phyloP scores from a whole-genome alignment of 2,888 invertebrate genomes.

The Dioctria linearis region DNA sequence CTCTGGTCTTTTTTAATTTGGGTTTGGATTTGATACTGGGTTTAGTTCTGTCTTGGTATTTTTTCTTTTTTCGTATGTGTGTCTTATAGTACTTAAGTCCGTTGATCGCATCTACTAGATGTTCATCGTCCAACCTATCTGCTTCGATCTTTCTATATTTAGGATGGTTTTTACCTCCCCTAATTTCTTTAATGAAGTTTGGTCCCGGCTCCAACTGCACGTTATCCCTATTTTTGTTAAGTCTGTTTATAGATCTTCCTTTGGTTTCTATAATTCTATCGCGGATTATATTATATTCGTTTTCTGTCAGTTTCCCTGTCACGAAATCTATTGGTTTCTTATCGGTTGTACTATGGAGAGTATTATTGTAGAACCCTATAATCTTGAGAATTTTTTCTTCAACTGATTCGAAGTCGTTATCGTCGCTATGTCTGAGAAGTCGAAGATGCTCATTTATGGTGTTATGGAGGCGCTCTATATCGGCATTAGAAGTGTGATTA shows the following conservation, averaged over 20 bases:
- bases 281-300: constrained; percentile 55
- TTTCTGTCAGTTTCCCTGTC: constrained; percentile 55
- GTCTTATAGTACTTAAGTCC: constrained; percentile 59
- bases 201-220: constrained; percentile 17
- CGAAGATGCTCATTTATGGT: too few relatives aligned
- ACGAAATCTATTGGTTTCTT: constrained; percentile 59
- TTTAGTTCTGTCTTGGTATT: constrained; percentile 56
- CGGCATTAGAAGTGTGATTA: too few relatives aligned
- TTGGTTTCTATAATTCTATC: constrained; percentile 55
- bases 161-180: constrained; percentile 29
- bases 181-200: constrained; percentile 28
- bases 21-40: constrained; percentile 48
- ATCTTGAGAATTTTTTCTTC: constrained; percentile 59
- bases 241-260: constrained; percentile 55
- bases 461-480: too few relatives aligned
- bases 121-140: constrained; percentile 55
- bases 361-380: constrained; percentile 49
- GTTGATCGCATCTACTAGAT: constrained; percentile 52
- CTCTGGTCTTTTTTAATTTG: constrained; percentile 4
- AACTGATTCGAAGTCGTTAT: constrained; percentile 54
- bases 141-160: constrained; percentile 57
- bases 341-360: constrained; percentile 45
- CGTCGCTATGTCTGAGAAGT: too few relatives aligned
- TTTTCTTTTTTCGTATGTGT: constrained; percentile 56
- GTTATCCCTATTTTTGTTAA: constrained; percentile 28